Percentiles rank a stretch among this genome's conserved stretches.
These are phyloP conservation scores for Ennomos fuscantarius DNA, from an alignment of 2,888 invertebrate species.

Conservation along the genomic window DNA sequence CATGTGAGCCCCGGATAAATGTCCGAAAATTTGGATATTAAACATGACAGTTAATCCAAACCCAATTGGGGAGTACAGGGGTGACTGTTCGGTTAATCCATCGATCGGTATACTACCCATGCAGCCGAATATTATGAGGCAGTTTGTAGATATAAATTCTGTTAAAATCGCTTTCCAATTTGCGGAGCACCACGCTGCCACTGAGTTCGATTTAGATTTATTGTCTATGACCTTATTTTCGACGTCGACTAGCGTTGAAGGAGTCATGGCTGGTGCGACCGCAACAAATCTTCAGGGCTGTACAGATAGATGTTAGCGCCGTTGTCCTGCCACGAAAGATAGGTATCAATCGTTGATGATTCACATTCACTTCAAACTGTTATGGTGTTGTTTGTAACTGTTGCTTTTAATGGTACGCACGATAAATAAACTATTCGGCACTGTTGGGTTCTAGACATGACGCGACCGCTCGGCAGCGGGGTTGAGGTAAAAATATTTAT, in stretches of 20 bases:
- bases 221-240: constrained; percentile 45
- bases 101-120: constrained; percentile 87
- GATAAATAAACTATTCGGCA: constrained; percentile 14
- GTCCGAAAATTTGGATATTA: constrained; percentile 90
- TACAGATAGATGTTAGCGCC: constrained; percentile 28
- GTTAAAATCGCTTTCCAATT: constrained; percentile 70
- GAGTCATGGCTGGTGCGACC: constrained; percentile 34
- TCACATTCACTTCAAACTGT: constrained; percentile 36
- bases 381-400: constrained; percentile 33
- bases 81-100: constrained; percentile 62
- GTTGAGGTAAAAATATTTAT: constrained; percentile 53
- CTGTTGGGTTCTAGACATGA: constrained; percentile 24
- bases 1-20: constrained; percentile 91
- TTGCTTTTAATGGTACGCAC: constrained; percentile 9
- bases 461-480: constrained; percentile 49
- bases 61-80: constrained; percentile 81
- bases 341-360: constrained; percentile 20
- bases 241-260: constrained; percentile 46
- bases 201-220: constrained; percentile 22
- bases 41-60: constrained; percentile 90
- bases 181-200: constrained; percentile 49
- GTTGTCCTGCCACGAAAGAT: constrained; percentile 19
- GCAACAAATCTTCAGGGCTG: constrained; percentile 8
- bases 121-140: constrained; percentile 90
- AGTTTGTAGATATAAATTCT: constrained; percentile 88